These are phyloP conservation scores for Pseudonaja textilis DNA, from an alignment of 2,113 vertebrate species.

Conservation along the genomic window DNA sequence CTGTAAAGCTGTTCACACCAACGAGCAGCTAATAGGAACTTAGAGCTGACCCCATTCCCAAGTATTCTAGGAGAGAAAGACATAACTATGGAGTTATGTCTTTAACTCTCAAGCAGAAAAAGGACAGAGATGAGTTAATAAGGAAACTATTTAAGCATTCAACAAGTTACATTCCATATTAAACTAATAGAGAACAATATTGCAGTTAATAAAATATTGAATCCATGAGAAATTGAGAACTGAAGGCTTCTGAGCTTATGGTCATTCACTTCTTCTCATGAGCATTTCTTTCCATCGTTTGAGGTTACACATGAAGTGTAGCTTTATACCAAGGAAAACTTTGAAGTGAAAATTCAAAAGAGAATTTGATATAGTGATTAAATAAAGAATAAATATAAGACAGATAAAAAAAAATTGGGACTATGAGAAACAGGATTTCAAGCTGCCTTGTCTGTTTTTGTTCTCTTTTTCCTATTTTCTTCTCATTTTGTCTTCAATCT, in stretches of 20 bases:
- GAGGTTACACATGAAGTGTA: not conserved
- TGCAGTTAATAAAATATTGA: not conserved
- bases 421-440: not conserved
- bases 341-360: not conserved
- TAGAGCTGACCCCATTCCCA: not conserved
- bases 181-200: not conserved
- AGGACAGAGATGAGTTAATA: not conserved
- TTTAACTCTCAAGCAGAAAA: not conserved
- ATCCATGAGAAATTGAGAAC: not conserved
- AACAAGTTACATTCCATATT: not conserved
- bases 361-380: not conserved
- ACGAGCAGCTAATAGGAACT: not conserved
- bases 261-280: not conserved
- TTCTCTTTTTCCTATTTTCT: not conserved
- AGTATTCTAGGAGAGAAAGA: not conserved
- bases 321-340: not conserved
- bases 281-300: not conserved
- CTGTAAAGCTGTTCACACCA: not conserved
- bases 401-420: not conserved
- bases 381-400: not conserved
- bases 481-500: not conserved
- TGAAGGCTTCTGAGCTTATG: not conserved
- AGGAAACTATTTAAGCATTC: not conserved
- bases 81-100: not conserved
- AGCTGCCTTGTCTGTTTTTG: not conserved